Percentiles rank a stretch among this genome's conserved stretches.
Conservation (phyloP, 2,888 invertebrate species). For the Deroplatys truncata region DNA sequence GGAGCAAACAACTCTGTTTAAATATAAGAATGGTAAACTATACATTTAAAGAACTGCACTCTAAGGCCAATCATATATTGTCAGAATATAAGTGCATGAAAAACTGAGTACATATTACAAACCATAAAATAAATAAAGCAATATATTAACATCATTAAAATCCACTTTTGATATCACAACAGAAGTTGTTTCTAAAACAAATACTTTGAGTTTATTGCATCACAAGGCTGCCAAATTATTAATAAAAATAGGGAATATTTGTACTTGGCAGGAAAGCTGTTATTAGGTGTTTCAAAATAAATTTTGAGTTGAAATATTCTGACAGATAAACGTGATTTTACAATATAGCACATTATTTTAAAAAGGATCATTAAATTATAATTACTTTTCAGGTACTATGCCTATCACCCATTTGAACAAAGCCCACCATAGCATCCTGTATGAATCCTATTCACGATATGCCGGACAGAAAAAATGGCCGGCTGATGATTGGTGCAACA, state of each 20-base stretch:
- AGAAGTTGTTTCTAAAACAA: background rate
- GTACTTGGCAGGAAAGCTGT: conserved; percentile 27
- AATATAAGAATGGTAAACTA: background rate
- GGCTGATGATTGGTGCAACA: conserved; percentile 18
- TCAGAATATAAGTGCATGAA: background rate
- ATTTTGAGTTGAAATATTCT: background rate
- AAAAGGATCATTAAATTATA: conserved; percentile 15
- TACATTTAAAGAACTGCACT: background rate
- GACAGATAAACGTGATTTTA: conserved; percentile 8
- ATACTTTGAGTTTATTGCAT: conserved; percentile 22
- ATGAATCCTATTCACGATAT: background rate
- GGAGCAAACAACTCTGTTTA: background rate
- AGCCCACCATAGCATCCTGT: conserved; percentile 18
- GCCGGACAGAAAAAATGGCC: background rate
- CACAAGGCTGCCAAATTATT: conserved; percentile 27
- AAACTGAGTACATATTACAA: background rate
- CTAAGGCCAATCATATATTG: background rate
- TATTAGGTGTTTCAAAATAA: conserved; percentile 10
- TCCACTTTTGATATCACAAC: background rate
- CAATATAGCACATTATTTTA: conserved; percentile 2
- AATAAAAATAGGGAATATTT: conserved; percentile 22
- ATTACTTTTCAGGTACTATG: conserved; percentile 29
- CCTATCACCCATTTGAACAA: conserved; percentile 30
- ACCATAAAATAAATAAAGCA: background rate
- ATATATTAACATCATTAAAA: background rate